A percentile compares a stretch with the other conserved stretches of the same genome.
Evolutionary conservation across 1,140 invertebrate species (phyloP).

Genomic region (Brachionus sp.): DNA sequence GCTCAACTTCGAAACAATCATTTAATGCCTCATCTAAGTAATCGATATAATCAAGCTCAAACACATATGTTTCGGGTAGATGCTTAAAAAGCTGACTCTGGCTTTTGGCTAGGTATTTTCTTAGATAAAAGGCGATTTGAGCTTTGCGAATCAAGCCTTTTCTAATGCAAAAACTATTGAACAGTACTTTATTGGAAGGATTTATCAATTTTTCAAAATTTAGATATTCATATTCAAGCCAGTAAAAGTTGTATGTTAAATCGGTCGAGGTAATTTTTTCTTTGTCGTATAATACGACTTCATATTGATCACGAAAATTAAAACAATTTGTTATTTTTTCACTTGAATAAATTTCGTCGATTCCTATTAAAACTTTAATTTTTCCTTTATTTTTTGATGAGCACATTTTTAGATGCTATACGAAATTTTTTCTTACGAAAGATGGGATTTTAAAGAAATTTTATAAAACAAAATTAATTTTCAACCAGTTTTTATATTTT

Average conservation of each 20-base stretch:
- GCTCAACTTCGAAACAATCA: conserved; percentile 14
- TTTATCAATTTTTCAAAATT: conserved; percentile 21
- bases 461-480: background rate
- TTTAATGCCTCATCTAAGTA: conserved; percentile 37
- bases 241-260: background rate
- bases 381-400: background rate
- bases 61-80: conserved; percentile 16
- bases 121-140: background rate
- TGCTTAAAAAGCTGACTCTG: background rate
- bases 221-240: conserved; percentile 41
- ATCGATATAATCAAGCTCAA: conserved; percentile 4
- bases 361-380: conserved; percentile 18
- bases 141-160: conserved; percentile 37
- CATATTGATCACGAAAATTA: background rate
- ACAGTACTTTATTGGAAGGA: background rate
- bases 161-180: conserved; percentile 25
- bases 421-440: background rate
- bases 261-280: background rate
- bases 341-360: background rate
- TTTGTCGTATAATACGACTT: background rate
- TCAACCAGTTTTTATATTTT: background rate
- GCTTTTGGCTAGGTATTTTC: conserved; percentile 23
- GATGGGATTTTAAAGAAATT: background rate
- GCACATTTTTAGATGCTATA: conserved; percentile 9
- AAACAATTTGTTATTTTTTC: conserved; percentile 6